Evolutionary conservation across 2,797 vertebrate genomes (phyloP), one percentile per base, ranked within the genome.

Genomic region (Craterocephalus amniculus): DNA sequence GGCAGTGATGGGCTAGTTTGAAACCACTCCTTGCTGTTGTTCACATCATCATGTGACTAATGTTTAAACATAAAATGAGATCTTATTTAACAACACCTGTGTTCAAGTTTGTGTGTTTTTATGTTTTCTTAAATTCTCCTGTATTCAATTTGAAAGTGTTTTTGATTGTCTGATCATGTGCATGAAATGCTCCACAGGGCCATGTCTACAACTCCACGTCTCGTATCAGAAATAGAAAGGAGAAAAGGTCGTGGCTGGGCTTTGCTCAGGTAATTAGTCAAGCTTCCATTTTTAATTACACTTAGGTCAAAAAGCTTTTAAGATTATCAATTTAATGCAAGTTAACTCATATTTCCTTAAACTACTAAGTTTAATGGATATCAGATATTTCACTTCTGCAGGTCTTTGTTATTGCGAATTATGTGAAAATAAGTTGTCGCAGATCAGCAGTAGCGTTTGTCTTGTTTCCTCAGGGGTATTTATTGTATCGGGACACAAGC

Each of bases 151-250:
- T n/a, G 20, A 54, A 54, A 54, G 2, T 6, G 2, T 54, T 26
- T 29, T 27, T 56, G 20, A 18, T 49, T 58, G 35, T 73, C 16
- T n/a, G 26, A 57, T 84, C 2, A 74, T 72, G 12, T 60, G 11
- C 55, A 29, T 12, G 80, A 69, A 81, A 38, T 86, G 48, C 81
- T 93, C 90, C 31, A 24, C 92, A 99, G 98, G 98, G 98, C 51
- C 98, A 99, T 70, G 97, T 99, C 89, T 99, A 99, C 88, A 99
- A 98, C 93, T 99, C 97, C 83, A 99, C 98, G 26, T 99, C 97
- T 66, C 97, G 97, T 60, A 96, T 98, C 91, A 96, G 97, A 93
- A 99, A 98, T 89, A 95, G 97, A 83, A 97, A 96, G 89, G 98
- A 99, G 88, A 98, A 96, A 84, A 96, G 96, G 49, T 98, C 98